Evolutionary conservation across 1,140 invertebrate species (phyloP), one percentile per base, ranked within the genome.

Genomic region (Panagrolaimus sp.): DNA sequence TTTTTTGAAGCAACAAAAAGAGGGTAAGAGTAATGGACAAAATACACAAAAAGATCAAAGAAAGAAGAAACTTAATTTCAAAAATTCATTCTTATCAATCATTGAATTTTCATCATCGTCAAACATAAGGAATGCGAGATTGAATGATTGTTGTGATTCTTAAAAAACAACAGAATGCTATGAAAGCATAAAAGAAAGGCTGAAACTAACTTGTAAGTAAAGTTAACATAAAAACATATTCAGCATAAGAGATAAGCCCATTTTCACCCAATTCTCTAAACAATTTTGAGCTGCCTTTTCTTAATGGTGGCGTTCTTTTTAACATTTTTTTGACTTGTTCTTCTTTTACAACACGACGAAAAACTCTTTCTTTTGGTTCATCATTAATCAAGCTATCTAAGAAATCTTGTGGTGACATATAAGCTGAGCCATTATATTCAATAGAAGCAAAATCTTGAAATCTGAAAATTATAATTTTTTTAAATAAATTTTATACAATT

Each of bases 321-420:
- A 89, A 87, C 74, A 94, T 89, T 51, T 87, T 85, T 9, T 92
- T 89, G 9, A 96, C 87, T 77, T 96, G 92, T 51, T 89, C 89
- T 20, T 87, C 85, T 0, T 86, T 87, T 13, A 96, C 83, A 13
- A 88, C 84, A 27, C 89, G 88, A 48, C 92, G 88, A 80, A 93
- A 93, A n/a, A 94, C 85, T 51, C 93, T 89, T 69, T 92, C 93
- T 83, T 92, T 88, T 14, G 94, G 93, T 76, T 93, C 91, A 75
- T 91, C 89, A 83, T 96, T 92, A 3, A 94, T 91, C 5, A 97
- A 91, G 14, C 92, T 95, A 83, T 97, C 93, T 1, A 97, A 87
- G 84, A 97, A 97, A 85, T 98, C 94, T 86, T 95, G 91, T 0
- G 94, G 93, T n/a, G 93, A 96, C 93, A 98, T 97, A 83, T 96